phyloP scores from a whole-genome alignment of 2,797 vertebrate species.

The Enteromius fasciolatus region DNA sequence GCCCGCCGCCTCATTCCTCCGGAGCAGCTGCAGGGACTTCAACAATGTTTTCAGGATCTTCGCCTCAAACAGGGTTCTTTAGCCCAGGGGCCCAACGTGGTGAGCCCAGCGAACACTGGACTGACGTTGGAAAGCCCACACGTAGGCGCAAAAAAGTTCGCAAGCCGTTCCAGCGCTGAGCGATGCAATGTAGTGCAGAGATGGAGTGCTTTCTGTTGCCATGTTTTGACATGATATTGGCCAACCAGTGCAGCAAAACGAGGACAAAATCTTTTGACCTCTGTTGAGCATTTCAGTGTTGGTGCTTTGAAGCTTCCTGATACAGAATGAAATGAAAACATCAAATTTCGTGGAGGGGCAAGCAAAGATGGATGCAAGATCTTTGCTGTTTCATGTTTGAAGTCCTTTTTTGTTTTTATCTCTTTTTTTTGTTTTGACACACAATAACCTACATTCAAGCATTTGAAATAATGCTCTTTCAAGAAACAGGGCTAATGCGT shows the following conservation, averaged over 20 bases:
- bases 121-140: conserved; percentile 74
- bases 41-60: conserved; percentile 75
- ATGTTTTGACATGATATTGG: neutral
- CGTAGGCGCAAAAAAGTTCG: conserved; percentile 88
- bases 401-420: neutral
- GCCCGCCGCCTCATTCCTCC: conserved; percentile 65
- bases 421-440: neutral
- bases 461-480: neutral
- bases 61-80: conserved; percentile 72
- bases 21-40: conserved; percentile 62
- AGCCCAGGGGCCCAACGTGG: conserved; percentile 70
- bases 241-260: neutral
- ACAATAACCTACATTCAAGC: neutral
- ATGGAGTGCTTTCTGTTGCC: conserved; percentile 1
- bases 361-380: neutral
- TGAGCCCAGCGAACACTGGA: conserved; percentile 73
- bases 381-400: conserved; percentile 16
- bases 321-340: conserved; percentile 1
- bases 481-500: neutral
- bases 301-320: conserved; percentile 21
- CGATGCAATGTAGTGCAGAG: neutral
- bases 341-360: neutral
- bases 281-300: conserved; percentile 26
- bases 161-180: conserved; percentile 91
- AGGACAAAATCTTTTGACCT: conserved; percentile 22